These are phyloP conservation scores for roundworm (Caenorhabditis elegans) DNA, from an alignment of 1,140 invertebrate genomes.

Conservation along the genomic window DNA sequence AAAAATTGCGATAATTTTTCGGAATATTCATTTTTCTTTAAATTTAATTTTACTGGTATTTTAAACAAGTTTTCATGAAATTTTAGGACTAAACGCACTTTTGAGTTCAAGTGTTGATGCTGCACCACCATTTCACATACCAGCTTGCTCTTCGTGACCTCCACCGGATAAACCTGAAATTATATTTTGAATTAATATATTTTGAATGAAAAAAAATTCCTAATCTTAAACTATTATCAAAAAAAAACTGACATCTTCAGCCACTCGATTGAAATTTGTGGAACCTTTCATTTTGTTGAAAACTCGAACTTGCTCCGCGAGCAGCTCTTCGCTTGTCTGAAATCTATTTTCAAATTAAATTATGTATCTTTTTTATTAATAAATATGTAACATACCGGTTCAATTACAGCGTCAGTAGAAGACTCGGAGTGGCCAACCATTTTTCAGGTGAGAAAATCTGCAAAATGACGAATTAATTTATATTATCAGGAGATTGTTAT, in stretches of 20 bases:
- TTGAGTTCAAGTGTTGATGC: constrained; percentile 77
- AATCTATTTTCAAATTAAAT: not conserved
- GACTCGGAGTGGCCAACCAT: not conserved
- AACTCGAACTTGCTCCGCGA: not conserved
- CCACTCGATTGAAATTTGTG: constrained; percentile 49
- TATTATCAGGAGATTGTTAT: not conserved
- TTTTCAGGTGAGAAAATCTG: not conserved
- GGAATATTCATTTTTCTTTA: too few relatives aligned
- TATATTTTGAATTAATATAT: too few relatives aligned
- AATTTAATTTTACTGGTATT: not conserved
- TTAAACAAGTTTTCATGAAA: too few relatives aligned
- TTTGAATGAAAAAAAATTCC: not conserved
- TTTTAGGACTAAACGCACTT: constrained; percentile 72
- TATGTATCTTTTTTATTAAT: not conserved
- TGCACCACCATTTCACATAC: constrained; percentile 77
- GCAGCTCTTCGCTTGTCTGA: constrained; percentile 1
- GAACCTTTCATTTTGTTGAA: not conserved
- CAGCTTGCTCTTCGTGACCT: constrained; percentile 44
- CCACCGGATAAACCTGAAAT: constrained; percentile 44
- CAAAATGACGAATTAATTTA: not conserved
- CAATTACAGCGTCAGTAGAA: not conserved
- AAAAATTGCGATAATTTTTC: too few relatives aligned
- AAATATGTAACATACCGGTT: not conserved
- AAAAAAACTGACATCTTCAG: constrained; percentile 32
- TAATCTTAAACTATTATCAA: not conserved